phyloP scores from a whole-genome alignment of 2,888 invertebrate species.

The Odontocerum albicorne region DNA sequence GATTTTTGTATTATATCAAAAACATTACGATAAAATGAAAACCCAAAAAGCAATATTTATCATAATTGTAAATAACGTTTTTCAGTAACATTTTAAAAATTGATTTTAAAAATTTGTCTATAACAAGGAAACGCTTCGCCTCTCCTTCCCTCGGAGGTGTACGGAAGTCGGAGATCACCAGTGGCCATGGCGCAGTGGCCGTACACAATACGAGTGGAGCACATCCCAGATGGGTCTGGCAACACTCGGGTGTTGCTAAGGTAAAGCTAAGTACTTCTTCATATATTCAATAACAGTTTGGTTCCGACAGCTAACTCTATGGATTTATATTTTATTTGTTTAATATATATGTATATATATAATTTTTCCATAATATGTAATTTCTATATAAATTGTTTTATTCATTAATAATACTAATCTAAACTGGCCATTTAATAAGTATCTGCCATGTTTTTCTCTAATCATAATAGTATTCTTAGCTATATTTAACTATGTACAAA shows the following conservation, averaged over 20 bases:
- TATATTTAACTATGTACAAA: conserved; percentile 62
- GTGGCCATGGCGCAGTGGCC: too few relatives aligned
- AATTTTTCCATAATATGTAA: conserved; percentile 36
- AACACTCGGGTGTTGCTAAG: background rate
- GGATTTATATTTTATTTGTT: conserved; percentile 35
- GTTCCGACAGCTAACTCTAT: conserved; percentile 37
- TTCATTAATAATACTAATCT: conserved; percentile 66
- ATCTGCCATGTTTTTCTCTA: conserved; percentile 62
- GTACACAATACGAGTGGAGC: too few relatives aligned
- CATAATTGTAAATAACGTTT: conserved; percentile 18
- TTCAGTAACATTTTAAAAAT: conserved; percentile 10
- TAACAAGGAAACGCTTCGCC: conserved; percentile 22
- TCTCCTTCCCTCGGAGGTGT: too few relatives aligned
- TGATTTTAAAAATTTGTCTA: conserved; percentile 29
- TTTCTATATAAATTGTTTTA: conserved; percentile 43
- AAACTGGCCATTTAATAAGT: conserved; percentile 74
- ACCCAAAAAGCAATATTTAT: conserved; percentile 25
- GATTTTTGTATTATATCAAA: conserved; percentile 33
- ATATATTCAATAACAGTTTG: conserved; percentile 36
- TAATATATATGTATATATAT: conserved; percentile 53
- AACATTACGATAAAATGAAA: conserved; percentile 32
- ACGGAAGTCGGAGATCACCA: too few relatives aligned
- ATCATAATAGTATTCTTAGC: conserved; percentile 65
- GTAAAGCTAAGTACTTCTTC: conserved; percentile 36
- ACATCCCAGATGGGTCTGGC: conserved; percentile 34